phyloP scores from a whole-genome alignment of 2,113 vertebrate genomes.

The Podarcis cretensis region DNA sequence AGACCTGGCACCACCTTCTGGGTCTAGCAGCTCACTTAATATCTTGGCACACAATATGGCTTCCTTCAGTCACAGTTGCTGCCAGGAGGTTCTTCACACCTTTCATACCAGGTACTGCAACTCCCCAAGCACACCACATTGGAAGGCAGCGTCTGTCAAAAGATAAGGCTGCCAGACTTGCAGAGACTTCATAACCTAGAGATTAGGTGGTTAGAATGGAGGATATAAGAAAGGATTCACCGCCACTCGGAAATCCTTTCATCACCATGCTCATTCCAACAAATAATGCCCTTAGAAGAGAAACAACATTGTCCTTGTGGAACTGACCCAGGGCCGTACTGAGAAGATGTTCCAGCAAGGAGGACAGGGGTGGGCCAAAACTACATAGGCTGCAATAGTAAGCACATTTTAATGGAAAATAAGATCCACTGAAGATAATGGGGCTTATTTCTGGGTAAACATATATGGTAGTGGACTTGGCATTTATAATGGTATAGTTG shows the following conservation, averaged over 20 bases:
- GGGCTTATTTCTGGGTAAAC: not conserved
- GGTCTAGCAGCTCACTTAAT: not conserved
- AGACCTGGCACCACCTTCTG: not conserved
- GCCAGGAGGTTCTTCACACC: not conserved
- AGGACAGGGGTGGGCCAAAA: not conserved
- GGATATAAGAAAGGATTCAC: not conserved
- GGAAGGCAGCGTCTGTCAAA: conserved; percentile 10
- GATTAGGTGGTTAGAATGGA: not conserved
- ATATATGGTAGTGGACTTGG: not conserved
- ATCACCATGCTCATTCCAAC: not conserved
- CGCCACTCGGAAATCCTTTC: not conserved
- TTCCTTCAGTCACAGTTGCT: conserved; percentile 11
- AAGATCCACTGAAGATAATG: not conserved
- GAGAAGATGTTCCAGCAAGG: not conserved
- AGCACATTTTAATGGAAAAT: not conserved
- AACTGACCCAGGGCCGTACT: not conserved
- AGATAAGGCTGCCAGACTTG: not conserved
- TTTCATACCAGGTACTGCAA: not conserved
- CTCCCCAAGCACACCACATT: not conserved
- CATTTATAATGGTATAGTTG: too few species aligned
- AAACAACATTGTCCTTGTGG: not conserved
- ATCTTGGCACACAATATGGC: conserved; percentile 1
- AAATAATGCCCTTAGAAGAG: not conserved
- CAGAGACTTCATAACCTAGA: not conserved
- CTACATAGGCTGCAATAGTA: not conserved